Conservation (phyloP, 2,797 vertebrate species). For the Myiotriccus ornatus region DNA sequence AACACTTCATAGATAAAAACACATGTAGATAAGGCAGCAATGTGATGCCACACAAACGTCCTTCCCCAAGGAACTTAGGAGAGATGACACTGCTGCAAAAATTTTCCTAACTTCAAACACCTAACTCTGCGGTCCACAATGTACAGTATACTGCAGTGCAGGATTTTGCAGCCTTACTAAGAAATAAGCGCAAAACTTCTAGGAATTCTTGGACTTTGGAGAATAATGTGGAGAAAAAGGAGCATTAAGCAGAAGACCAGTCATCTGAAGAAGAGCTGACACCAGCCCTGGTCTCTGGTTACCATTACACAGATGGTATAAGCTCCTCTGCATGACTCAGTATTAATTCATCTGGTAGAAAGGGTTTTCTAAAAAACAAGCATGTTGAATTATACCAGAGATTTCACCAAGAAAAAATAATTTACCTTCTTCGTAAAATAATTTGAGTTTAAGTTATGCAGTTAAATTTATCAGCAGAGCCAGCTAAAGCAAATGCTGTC, state of each 20-base stretch:
- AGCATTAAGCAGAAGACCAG: not conserved
- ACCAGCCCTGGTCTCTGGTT: not conserved
- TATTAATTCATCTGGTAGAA: not conserved
- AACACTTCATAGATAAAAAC: not conserved
- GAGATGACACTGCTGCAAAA: not conserved
- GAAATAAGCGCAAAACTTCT: not conserved
- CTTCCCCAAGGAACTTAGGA: not conserved
- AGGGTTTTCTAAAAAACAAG: not conserved
- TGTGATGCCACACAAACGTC: not conserved
- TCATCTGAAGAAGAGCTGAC: not conserved
- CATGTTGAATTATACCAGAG: not conserved
- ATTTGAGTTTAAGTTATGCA: not conserved
- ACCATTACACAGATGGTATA: not conserved
- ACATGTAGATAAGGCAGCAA: not conserved
- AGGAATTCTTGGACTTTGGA: not conserved
- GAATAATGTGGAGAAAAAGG: not conserved
- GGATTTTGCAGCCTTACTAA: not conserved
- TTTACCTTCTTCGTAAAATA: not conserved
- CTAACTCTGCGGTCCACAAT: fast-evolving
- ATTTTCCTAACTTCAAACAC: not conserved
- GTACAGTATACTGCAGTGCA: fast-evolving
- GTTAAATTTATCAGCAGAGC: not conserved
- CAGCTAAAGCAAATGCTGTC: not conserved
- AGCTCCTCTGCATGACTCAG: not conserved
- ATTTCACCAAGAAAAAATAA: not conserved